These are phyloP conservation scores for Junonia oenone DNA, from an alignment of 2,888 invertebrate genomes.

Conservation along the genomic window DNA sequence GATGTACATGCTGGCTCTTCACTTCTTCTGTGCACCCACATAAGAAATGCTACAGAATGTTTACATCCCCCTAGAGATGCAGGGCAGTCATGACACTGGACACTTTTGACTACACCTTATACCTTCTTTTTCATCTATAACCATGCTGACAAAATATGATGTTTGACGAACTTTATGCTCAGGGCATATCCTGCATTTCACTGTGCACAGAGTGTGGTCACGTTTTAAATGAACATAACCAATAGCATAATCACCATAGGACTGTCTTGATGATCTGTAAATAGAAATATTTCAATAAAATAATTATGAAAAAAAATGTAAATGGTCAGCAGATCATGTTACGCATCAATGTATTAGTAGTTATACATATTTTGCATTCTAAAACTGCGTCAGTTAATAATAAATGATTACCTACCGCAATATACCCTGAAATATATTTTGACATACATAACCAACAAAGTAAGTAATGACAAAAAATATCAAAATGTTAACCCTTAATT, in stretches of 20 bases:
- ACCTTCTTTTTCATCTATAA: slow-evolving; percentile 34
- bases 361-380: too few relatives aligned
- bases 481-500: slow-evolving; percentile 19
- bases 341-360: not conserved
- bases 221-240: slow-evolving; percentile 34
- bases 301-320: not conserved
- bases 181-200: slow-evolving; percentile 35
- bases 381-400: too few relatives aligned
- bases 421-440: too few relatives aligned
- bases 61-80: slow-evolving; percentile 23
- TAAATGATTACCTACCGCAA: too few relatives aligned
- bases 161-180: slow-evolving; percentile 38
- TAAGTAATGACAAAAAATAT: too few relatives aligned
- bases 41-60: slow-evolving; percentile 38
- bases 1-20: slow-evolving; percentile 39
- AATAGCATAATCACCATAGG: slow-evolving; percentile 37
- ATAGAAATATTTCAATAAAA: not conserved
- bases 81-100: slow-evolving; percentile 34
- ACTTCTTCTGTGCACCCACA: slow-evolving; percentile 42
- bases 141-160: slow-evolving; percentile 30
- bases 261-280: slow-evolving; percentile 29
- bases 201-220: slow-evolving; percentile 28
- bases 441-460: too few relatives aligned
- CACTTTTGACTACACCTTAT: slow-evolving; percentile 3
- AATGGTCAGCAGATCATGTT: not conserved